phyloP scores from a whole-genome alignment of 2,113 vertebrate genomes.

The Cromileptes altivelis region DNA sequence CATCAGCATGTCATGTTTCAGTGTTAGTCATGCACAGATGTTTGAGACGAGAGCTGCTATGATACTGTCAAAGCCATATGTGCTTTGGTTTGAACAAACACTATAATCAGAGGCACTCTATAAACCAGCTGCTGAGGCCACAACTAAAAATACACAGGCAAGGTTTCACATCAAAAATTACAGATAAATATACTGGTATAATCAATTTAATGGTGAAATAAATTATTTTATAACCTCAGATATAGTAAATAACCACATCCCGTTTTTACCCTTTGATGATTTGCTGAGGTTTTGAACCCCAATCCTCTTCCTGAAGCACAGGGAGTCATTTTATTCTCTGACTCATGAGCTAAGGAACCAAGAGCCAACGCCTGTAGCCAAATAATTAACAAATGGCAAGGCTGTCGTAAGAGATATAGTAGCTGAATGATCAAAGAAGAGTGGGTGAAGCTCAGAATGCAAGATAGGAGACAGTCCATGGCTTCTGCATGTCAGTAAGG shows the following conservation, averaged over 20 bases:
- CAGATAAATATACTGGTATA: constrained; percentile 51
- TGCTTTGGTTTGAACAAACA: constrained; percentile 70
- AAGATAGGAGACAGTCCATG: constrained; percentile 5
- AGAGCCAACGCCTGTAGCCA: constrained; percentile 41
- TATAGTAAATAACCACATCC: constrained; percentile 72
- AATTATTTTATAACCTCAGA: constrained; percentile 65
- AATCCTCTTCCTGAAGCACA: constrained; percentile 49
- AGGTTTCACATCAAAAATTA: constrained; percentile 66
- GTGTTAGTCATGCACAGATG: constrained; percentile 78
- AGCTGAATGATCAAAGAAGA: constrained; percentile 59
- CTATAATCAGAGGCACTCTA: constrained; percentile 82
- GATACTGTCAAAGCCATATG: constrained; percentile 69
- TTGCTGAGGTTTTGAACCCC: constrained; percentile 63
- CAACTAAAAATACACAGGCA: constrained; percentile 76
- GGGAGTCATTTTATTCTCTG: constrained; percentile 44
- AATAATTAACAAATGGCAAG: constrained; percentile 58
- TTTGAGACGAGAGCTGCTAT: constrained; percentile 63
- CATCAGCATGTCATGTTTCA: constrained; percentile 67
- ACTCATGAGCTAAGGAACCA: constrained; percentile 69
- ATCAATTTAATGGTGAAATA: constrained; percentile 64
- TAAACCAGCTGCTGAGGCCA: constrained; percentile 69
- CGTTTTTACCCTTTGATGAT: constrained; percentile 64
- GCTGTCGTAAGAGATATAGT: constrained; percentile 58
- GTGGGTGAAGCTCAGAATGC: constrained; percentile 31
- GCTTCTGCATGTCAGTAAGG: constrained; percentile 37